Evolutionary conservation across 2,888 invertebrate species (phyloP).

Genomic region (Pomacea canaliculata): DNA sequence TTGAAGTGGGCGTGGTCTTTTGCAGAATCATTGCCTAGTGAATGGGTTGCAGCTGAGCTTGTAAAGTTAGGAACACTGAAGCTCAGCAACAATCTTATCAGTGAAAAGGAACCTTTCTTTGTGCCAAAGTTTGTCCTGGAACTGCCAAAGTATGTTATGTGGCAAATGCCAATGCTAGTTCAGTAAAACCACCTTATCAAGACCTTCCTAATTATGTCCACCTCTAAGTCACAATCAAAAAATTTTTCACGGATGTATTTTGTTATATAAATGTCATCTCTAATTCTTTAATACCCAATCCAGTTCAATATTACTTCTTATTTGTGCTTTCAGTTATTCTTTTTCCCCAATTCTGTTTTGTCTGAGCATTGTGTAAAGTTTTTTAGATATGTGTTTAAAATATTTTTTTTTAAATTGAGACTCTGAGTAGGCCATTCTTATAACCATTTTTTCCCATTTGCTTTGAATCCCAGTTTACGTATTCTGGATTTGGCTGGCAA

Average conservation of each 20-base stretch:
- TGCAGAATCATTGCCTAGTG: slow-evolving; percentile 54
- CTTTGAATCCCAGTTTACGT: slow-evolving; percentile 47
- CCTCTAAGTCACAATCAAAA: no score
- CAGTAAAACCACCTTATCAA: no score
- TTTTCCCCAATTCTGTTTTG: no score
- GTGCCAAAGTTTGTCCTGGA: slow-evolving; percentile 64
- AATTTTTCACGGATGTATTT: no score
- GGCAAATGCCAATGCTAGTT: no score
- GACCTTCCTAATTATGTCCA: background rate
- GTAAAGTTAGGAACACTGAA: slow-evolving; percentile 50
- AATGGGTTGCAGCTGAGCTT: slow-evolving; percentile 42
- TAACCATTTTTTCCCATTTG: background rate
- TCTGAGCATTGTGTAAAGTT: no score
- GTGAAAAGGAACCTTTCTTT: slow-evolving; percentile 55
- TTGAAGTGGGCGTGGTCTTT: background rate
- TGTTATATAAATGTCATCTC: no score
- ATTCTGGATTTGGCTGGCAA: slow-evolving; percentile 59
- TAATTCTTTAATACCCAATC: no score
- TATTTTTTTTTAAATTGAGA: no score
- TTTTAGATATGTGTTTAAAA: no score
- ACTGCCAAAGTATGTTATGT: slow-evolving; percentile 51
- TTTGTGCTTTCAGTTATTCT: no score
- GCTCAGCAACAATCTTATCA: slow-evolving; percentile 53
- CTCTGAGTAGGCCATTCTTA: background rate
- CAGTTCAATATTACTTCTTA: no score